A percentile compares a stretch with the other conserved stretches of the same genome.
phyloP scores from a whole-genome alignment of 2,888 invertebrate genomes.

The Acleris cristana region DNA sequence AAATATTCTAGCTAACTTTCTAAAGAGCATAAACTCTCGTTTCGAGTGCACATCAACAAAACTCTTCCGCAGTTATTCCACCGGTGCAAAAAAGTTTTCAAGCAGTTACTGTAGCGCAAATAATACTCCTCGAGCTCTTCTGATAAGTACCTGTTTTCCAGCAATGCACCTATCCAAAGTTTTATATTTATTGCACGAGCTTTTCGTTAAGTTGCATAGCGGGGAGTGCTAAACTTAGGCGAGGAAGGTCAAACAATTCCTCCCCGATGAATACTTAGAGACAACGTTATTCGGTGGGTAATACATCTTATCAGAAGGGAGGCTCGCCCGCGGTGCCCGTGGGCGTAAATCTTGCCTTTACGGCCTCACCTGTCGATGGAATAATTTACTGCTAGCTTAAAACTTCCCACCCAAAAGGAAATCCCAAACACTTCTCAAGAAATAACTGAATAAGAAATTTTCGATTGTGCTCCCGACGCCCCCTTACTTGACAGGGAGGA shows the following conservation, averaged over 20 bases:
- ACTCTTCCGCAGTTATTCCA: not conserved
- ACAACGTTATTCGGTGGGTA: constrained; percentile 71
- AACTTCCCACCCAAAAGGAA: constrained; percentile 76
- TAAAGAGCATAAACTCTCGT: not conserved
- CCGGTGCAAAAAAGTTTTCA: constrained; percentile 12
- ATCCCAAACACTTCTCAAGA: constrained; percentile 81
- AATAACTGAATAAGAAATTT: constrained; percentile 81
- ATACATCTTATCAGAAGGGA: constrained; percentile 79
- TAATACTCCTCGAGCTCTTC: constrained; percentile 23
- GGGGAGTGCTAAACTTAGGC: constrained; percentile 28
- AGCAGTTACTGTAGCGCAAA: constrained; percentile 24
- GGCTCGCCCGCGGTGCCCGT: constrained; percentile 70
- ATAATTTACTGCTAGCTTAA: constrained; percentile 83
- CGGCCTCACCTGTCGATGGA: constrained; percentile 82
- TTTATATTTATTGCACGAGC: constrained; percentile 32
- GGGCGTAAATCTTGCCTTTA: constrained; percentile 82
- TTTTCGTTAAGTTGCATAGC: constrained; percentile 29
- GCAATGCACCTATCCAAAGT: constrained; percentile 30
- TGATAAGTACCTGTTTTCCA: constrained; percentile 30
- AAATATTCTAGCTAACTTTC: not conserved
- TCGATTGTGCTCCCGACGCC: constrained; percentile 64
- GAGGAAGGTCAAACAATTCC: constrained; percentile 48
- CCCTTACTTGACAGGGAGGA: constrained; percentile 60
- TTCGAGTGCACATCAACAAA: not conserved
- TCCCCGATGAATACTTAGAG: constrained; percentile 72